Evolutionary conservation across 2,797 vertebrate species (phyloP), one percentile per base, ranked within the genome.

Genomic region (Sebastes flavidus): DNA sequence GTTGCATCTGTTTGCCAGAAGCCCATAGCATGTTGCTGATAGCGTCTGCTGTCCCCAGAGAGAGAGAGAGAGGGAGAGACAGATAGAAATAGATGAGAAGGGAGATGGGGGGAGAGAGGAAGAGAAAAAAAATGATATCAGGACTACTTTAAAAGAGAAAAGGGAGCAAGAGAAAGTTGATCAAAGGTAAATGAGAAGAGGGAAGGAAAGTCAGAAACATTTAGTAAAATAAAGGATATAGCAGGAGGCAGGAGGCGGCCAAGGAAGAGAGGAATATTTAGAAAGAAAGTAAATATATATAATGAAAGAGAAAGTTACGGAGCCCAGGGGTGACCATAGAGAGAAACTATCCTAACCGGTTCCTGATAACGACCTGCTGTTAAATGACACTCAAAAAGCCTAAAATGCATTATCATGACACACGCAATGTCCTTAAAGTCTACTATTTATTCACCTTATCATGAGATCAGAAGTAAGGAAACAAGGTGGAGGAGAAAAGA

Each of bases 11-110:
- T 73, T 87, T 84, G 70, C 38, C 77, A 63, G 58, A 42, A 73
- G 18, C 67, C 74, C 83, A 82, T 78, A 36, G 11, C 34, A 86
- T 88, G 84, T 68, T 69, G 46, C 61, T 8, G 20, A 76, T 76
- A 63, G 55, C 22, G 5, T 14, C 54, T 11, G 49, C 55, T 67
- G 25, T 78, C 77, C 75, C 27, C 69, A 18, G 70, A 59, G 13
- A 29, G 72, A 67, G 24, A 59, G 13, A 18, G 34, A 36, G 34
- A 36, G 56, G 16, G 32, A 13, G 20, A 61, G 36, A 32, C 3
- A 12, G 73, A 80, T 4, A 79, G 54, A 83, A 59, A 66, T 18
- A 59, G 20, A 72, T 66, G 36, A 72, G 13, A 46, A 22, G 27
- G n/a, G n/a, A 52, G 66, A 54, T n/a, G 5, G 18, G 1, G 8